These are phyloP conservation scores for Eclectus roratus DNA, from an alignment of 2,113 vertebrate species.

Conservation along the genomic window DNA sequence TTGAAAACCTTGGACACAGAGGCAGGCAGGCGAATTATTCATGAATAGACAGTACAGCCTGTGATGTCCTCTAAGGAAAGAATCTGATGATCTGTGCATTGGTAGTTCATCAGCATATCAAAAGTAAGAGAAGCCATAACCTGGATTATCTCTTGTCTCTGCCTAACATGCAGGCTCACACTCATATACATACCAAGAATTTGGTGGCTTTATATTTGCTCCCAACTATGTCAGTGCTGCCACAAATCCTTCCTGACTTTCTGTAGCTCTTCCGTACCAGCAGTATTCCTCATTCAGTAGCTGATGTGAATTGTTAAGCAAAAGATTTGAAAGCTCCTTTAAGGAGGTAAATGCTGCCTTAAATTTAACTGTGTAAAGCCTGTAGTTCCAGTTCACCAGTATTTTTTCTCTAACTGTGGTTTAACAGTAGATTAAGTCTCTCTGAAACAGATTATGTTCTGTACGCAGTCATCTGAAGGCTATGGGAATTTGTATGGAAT, in stretches of 20 bases:
- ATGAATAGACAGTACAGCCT: not conserved
- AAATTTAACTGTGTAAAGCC: slow-evolving; percentile 22
- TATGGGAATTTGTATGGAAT: not conserved
- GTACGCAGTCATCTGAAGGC: not conserved
- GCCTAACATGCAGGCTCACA: accelerated
- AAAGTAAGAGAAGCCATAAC: not conserved
- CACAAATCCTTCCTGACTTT: not conserved
- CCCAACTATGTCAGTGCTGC: not conserved
- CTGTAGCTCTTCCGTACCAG: not conserved
- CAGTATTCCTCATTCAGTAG: not conserved
- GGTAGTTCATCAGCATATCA: not conserved
- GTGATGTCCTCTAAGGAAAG: not conserved
- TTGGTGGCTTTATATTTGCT: not conserved
- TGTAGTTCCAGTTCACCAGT: not conserved
- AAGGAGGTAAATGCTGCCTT: not conserved
- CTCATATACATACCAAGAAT: accelerated
- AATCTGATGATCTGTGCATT: not conserved
- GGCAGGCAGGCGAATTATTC: not conserved
- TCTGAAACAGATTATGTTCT: slow-evolving; percentile 28
- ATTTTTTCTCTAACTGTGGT: slow-evolving; percentile 17
- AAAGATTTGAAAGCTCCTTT: not conserved
- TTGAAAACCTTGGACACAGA: not conserved
- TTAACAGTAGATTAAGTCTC: slow-evolving; percentile 51
- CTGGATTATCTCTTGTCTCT: not conserved
- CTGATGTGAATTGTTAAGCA: not conserved